Percentiles rank a stretch among this genome's conserved stretches.
phyloP scores from a whole-genome alignment of 2,113 vertebrate genomes.

The Coracopsis vasa region DNA sequence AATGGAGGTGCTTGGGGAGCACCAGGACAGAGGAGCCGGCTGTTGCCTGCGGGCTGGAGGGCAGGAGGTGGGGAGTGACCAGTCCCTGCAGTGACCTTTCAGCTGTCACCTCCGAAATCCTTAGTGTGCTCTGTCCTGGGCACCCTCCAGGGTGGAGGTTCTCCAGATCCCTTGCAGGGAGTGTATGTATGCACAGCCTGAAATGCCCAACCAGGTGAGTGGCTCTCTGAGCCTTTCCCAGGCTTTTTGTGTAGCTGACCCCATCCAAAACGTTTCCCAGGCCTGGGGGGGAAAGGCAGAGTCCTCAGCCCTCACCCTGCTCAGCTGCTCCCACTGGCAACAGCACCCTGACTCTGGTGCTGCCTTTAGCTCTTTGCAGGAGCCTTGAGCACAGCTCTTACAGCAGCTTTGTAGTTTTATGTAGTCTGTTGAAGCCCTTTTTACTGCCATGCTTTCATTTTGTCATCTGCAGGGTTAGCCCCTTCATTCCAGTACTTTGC shows the following conservation, averaged over 20 bases:
- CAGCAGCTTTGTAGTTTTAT: background rate
- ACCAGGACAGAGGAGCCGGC: fast-evolving
- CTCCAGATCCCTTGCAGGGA: background rate
- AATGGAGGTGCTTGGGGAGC: background rate
- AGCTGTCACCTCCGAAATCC: background rate
- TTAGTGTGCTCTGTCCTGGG: fast-evolving
- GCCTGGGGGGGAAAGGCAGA: background rate
- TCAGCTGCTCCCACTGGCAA: background rate
- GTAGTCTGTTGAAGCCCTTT: background rate
- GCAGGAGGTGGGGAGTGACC: background rate
- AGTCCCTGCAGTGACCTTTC: background rate
- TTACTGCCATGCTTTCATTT: background rate
- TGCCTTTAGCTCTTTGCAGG: background rate
- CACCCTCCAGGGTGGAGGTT: background rate
- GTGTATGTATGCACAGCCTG: background rate
- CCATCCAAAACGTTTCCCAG: background rate
- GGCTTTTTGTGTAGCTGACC: background rate
- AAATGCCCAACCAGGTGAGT: background rate
- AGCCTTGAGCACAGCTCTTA: background rate
- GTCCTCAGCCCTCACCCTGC: background rate
- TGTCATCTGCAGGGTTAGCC: background rate
- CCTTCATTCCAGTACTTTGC: background rate
- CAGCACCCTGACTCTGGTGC: background rate
- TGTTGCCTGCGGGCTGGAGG: background rate
- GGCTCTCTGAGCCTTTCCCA: background rate